Percentiles rank a stretch among this genome's conserved stretches.
Conservation (phyloP, 2,113 vertebrate species). For the Pithys albifrons region DNA sequence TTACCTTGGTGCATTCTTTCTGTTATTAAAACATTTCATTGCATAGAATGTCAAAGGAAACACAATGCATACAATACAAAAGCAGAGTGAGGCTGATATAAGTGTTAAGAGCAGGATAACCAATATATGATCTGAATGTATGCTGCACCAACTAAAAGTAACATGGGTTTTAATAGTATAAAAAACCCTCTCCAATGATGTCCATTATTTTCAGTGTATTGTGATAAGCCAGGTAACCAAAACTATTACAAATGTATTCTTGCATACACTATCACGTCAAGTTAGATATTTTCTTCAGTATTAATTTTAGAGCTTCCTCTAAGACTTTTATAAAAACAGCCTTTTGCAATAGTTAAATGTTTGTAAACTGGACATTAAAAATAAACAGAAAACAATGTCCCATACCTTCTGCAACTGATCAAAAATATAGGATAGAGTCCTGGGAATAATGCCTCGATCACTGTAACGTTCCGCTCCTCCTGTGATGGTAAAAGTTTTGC, state of each 20-base stretch:
- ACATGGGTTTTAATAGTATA: background rate
- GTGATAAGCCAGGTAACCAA: background rate
- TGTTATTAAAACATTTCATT: background rate
- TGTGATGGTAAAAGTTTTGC: constrained; percentile 97
- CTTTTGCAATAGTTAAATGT: background rate
- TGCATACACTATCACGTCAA: background rate
- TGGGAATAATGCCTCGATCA: constrained; percentile 93
- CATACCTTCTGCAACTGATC: constrained; percentile 82
- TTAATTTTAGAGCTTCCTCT: background rate
- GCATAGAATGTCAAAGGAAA: background rate
- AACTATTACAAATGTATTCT: background rate
- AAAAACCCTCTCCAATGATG: rapidly evolving
- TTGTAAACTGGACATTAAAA: background rate
- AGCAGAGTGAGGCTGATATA: background rate
- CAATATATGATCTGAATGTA: background rate
- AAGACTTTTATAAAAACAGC: background rate
- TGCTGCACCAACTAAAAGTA: background rate
- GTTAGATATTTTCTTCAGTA: background rate
- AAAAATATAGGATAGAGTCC: constrained; percentile 90
- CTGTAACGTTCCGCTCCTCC: constrained; percentile 89
- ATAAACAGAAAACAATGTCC: background rate
- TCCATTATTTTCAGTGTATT: background rate
- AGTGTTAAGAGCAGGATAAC: background rate
- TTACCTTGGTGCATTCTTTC: background rate
- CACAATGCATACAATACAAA: background rate